These are phyloP conservation scores for Heliothis peltigera DNA, from an alignment of 2,888 invertebrate genomes.

Conservation along the genomic window DNA sequence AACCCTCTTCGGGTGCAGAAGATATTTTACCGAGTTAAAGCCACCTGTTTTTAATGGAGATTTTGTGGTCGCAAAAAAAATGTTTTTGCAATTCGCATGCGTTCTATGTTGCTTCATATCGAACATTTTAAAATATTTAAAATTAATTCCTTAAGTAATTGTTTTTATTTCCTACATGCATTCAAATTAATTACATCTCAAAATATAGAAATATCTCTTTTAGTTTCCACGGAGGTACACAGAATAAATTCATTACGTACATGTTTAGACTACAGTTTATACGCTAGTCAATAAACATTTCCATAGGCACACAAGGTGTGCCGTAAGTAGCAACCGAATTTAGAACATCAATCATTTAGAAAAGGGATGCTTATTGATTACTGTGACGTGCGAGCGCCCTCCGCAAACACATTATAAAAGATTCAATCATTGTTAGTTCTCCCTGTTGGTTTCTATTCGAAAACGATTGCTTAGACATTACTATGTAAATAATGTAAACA, in stretches of 20 bases:
- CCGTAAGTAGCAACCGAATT: slow-evolving; percentile 35
- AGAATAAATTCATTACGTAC: background rate
- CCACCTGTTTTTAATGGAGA: too few relatives aligned
- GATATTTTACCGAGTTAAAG: too few relatives aligned
- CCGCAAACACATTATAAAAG: slow-evolving; percentile 23
- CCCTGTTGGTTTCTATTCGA: slow-evolving; percentile 23
- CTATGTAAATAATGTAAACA: background rate
- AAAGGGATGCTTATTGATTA: slow-evolving; percentile 52
- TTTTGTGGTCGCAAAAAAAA: too few relatives aligned
- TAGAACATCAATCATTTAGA: slow-evolving; percentile 52
- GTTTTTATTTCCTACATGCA: too few relatives aligned
- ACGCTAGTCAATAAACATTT: slow-evolving; percentile 9
- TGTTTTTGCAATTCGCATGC: too few relatives aligned
- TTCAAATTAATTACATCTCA: too few relatives aligned
- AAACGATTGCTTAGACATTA: background rate
- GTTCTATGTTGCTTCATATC: too few relatives aligned
- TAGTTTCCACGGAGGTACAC: too few relatives aligned
- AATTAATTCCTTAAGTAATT: too few relatives aligned
- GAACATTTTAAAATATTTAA: too few relatives aligned
- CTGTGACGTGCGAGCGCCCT: slow-evolving; percentile 17
- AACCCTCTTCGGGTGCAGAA: too few relatives aligned
- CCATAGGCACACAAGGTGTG: slow-evolving; percentile 26
- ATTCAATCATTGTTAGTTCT: slow-evolving; percentile 24
- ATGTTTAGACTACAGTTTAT: background rate
- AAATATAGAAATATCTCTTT: too few relatives aligned